Evolutionary conservation across 2,888 invertebrate species (phyloP).

Genomic region (Darwinula stevensoni): DNA sequence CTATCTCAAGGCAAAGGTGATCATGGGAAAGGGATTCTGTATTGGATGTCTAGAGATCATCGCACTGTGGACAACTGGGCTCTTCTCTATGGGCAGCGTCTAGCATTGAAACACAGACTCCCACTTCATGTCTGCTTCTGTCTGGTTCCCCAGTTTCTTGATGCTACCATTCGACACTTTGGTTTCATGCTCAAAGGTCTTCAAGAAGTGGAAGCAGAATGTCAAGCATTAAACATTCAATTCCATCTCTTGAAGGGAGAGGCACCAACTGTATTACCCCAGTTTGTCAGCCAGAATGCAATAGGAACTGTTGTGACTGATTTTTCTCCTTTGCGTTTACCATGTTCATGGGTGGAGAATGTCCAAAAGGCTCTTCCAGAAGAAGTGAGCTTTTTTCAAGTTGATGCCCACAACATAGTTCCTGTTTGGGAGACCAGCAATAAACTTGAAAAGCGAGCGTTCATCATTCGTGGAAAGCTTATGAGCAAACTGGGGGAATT

Average conservation of each 20-base stretch:
- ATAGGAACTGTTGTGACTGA: slow-evolving; percentile 58
- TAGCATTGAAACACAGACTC: slow-evolving; percentile 45
- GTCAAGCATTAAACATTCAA: slow-evolving; percentile 34
- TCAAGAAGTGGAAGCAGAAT: slow-evolving; percentile 40
- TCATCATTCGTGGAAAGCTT: slow-evolving; percentile 60
- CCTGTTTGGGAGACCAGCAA: slow-evolving; percentile 64
- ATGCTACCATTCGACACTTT: slow-evolving; percentile 50
- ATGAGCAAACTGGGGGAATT: slow-evolving; percentile 37
- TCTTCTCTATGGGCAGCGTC: slow-evolving; percentile 50
- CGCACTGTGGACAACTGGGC: slow-evolving; percentile 81
- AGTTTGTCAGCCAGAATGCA: slow-evolving; percentile 33
- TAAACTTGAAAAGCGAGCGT: slow-evolving; percentile 58
- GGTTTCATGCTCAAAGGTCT: slow-evolving; percentile 49
- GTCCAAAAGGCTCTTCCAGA: slow-evolving; percentile 31
- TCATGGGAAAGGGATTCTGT: slow-evolving; percentile 30
- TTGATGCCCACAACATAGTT: slow-evolving; percentile 70
- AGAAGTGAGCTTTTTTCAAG: slow-evolving; percentile 46
- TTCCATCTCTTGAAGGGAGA: slow-evolving; percentile 45
- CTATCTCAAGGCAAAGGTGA: too few relatives aligned
- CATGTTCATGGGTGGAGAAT: slow-evolving; percentile 35
- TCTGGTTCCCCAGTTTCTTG: slow-evolving; percentile 42
- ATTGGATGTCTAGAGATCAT: slow-evolving; percentile 76
- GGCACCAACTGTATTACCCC: slow-evolving; percentile 29
- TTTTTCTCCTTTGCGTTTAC: slow-evolving; percentile 43
- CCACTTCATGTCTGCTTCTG: slow-evolving; percentile 58